Conservation (phyloP, 2,797 vertebrate species). For the Crocidura indochinensis region DNA sequence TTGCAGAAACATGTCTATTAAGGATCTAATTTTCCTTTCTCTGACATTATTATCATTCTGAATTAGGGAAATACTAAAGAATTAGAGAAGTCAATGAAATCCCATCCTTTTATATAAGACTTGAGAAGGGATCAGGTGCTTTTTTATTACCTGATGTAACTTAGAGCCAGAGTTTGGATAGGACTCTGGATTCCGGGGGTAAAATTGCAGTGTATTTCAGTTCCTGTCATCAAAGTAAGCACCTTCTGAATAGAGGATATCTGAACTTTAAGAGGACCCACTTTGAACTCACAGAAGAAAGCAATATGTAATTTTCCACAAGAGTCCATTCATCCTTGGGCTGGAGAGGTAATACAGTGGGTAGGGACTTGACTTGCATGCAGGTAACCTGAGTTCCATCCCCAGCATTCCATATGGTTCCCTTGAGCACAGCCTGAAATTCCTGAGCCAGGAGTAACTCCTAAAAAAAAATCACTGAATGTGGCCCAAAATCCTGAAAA, state of each 20-base stretch:
- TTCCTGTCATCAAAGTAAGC: neutral
- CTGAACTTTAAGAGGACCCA: neutral
- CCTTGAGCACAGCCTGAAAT: too few relatives aligned
- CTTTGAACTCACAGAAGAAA: neutral
- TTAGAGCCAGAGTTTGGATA: slow-evolving; percentile 2
- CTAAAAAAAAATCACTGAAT: too few relatives aligned
- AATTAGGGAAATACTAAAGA: neutral
- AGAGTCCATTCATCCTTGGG: neutral
- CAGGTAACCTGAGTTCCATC: too few relatives aligned
- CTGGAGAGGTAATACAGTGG: too few relatives aligned
- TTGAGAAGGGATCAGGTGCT: neutral
- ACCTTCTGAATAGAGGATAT: neutral
- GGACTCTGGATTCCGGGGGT: neutral
- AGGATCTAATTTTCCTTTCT: neutral
- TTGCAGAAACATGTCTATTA: neutral
- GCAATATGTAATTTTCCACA: neutral
- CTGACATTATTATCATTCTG: slow-evolving; percentile 29
- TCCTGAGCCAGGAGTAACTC: too few relatives aligned
- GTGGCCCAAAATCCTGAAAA: too few relatives aligned
- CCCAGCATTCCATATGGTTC: too few relatives aligned
- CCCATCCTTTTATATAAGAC: neutral
- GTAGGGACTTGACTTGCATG: too few relatives aligned
- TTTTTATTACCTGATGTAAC: neutral
- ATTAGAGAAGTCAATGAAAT: neutral
- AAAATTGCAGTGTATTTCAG: neutral